phyloP scores from a whole-genome alignment of 2,888 invertebrate species.

The Sthenelais limicola region DNA sequence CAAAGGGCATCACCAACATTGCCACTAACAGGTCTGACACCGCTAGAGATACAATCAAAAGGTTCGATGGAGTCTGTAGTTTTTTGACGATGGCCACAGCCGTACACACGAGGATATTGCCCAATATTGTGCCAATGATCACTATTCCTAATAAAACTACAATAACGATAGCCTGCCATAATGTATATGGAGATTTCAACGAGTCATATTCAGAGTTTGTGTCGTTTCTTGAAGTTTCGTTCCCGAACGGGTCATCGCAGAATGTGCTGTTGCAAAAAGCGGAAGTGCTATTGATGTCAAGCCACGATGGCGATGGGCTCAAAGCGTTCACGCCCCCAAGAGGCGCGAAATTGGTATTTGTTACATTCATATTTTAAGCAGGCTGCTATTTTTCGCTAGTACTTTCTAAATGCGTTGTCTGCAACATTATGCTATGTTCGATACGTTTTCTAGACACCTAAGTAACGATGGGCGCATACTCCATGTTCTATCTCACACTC shows the following conservation, averaged over 20 bases:
- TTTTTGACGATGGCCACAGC: constrained; percentile 75
- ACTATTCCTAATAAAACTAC: constrained; percentile 63
- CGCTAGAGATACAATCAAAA: constrained; percentile 70
- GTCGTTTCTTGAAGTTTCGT: not conserved
- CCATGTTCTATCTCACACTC: too few species aligned
- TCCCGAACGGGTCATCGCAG: not conserved
- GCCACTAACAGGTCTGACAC: constrained; percentile 75
- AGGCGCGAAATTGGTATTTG: too few species aligned
- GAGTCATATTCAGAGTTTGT: not conserved
- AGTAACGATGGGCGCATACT: too few species aligned
- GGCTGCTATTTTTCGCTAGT: too few species aligned
- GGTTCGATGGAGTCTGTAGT: constrained; percentile 72
- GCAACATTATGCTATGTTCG: too few species aligned
- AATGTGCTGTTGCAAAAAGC: not conserved
- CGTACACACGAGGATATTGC: constrained; percentile 75
- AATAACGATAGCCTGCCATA: constrained; percentile 50
- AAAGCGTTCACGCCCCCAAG: too few species aligned
- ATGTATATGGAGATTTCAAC: constrained; percentile 20
- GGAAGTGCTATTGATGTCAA: constrained; percentile 10
- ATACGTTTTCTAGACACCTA: too few species aligned
- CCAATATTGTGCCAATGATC: constrained; percentile 74
- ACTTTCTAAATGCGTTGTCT: too few species aligned
- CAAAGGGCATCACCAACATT: constrained; percentile 75
- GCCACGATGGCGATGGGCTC: too few species aligned
- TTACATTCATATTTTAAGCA: too few species aligned